Evolutionary conservation across 23 tunicate genomes (phyloP).

Genomic region (Trididemnum miniatum): DNA sequence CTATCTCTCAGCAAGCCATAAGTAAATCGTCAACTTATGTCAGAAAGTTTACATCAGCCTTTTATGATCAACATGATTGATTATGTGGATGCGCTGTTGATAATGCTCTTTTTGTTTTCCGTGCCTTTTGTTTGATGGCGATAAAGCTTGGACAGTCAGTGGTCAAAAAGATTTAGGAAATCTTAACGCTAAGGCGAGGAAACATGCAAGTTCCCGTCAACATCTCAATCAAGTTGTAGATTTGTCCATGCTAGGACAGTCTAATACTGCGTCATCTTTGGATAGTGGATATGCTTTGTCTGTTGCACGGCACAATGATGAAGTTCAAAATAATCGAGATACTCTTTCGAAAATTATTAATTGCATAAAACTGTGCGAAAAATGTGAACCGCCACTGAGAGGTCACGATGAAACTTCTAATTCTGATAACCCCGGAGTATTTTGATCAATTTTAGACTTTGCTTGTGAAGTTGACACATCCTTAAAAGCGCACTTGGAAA

Average conservation of each 20-base stretch:
- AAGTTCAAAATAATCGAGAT: slow-evolving; percentile 1
- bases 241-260: not conserved
- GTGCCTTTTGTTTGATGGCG: slow-evolving; percentile 9
- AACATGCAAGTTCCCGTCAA: not conserved
- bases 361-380: not conserved
- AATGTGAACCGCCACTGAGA: not conserved
- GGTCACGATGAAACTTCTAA: not conserved
- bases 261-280: not conserved
- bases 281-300: not conserved
- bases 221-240: not conserved
- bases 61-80: not conserved
- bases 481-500: not conserved
- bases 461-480: not conserved
- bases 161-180: not conserved
- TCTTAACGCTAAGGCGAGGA: not conserved
- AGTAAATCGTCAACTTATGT: not conserved
- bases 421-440: not conserved
- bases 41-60: not conserved
- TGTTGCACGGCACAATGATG: not conserved
- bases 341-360: slow-evolving; percentile 11
- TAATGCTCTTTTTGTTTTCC: slow-evolving; percentile 28
- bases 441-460: not conserved
- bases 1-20: not conserved
- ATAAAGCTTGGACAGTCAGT: not conserved
- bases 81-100: slow-evolving; percentile 10